Evolutionary conservation across 2,888 invertebrate species (phyloP), one percentile per base, ranked within the genome.

Genomic region (Acanthosepion pharaonis): DNA sequence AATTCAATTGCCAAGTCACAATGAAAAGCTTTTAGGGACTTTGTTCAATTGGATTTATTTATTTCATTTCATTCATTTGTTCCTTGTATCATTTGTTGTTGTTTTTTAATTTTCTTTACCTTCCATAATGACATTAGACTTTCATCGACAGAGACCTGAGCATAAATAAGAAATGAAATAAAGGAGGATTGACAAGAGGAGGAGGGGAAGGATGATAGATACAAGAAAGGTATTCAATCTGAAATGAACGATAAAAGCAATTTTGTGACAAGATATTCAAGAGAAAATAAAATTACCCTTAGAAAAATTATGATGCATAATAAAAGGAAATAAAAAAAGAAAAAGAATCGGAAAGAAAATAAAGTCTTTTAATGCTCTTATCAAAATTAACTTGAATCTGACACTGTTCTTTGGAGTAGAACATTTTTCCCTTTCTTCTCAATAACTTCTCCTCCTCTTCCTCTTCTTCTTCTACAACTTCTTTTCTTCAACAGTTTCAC

Each of bases 11-110:
- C n/a, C 11, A 33, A n/a, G 78, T 78, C 20, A 78, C 78, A 78
- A 78, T n/a, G 78, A 78, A 78, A 78, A 78, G 78, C 78, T 78
- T 78, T 78, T 78, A 78, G n/a, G 78, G 78, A 78, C n/a, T 78
- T n/a, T n/a, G 15, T 78, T 78, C 78, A 78, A n/a, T 33, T 59
- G 59, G 23, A 59, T 78, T 78, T n/a, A 59, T 59, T 28, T 28
- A 78, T 78, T 78, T n/a, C 78, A 33, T 78, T 78, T 78, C 33
- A n/a, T 15, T 78, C n/a, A 78, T 78, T 78, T n/a, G 23, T 59
- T 23, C 59, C 23, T 59, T 59, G 20, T 23, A 23, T 59, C 20
- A 23, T 59, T 59, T 23, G 59, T 59, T 59, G 5, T 59, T 55
- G 4, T 55, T 55, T 55, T 55, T n/a, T 78, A n/a, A 9, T 78